A percentile compares a stretch with the other conserved stretches of the same genome.
Evolutionary conservation across 1,140 invertebrate species (phyloP).

Genomic region (Lineus longissimus): DNA sequence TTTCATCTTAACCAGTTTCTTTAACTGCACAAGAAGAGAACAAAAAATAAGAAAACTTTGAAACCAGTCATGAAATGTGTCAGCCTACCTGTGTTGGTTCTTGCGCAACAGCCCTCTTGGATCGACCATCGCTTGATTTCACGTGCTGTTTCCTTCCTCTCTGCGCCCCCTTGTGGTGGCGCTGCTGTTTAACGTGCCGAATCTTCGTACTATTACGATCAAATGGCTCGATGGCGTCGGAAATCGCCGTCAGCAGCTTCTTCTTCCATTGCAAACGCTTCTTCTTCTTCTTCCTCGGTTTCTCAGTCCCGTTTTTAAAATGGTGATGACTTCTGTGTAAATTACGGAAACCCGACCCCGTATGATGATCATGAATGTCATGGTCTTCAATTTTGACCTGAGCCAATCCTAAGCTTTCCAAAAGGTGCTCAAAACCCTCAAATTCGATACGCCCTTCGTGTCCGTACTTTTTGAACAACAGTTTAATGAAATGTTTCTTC

Average conservation of each 20-base stretch:
- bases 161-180: too few relatives aligned
- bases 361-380: slow-evolving; percentile 4
- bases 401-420: slow-evolving; percentile 7
- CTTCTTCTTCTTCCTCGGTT: neutral
- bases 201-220: too few relatives aligned
- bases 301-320: neutral
- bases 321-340: neutral
- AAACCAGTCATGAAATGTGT: too few relatives aligned
- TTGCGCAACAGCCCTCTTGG: too few relatives aligned
- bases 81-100: too few relatives aligned
- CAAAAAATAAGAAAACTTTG: too few relatives aligned
- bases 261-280: neutral
- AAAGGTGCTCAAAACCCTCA: slow-evolving; percentile 1
- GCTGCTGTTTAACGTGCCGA: too few relatives aligned
- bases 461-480: neutral
- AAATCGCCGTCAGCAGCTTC: neutral
- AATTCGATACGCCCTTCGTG: neutral
- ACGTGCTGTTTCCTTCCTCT: too few relatives aligned
- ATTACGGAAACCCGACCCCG: neutral
- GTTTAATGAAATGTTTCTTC: neutral
- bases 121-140: too few relatives aligned
- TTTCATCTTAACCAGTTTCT: too few relatives aligned
- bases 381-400: neutral
- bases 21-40: too few relatives aligned
- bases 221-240: too few relatives aligned